A percentile compares a stretch with the other conserved stretches of the same genome.
Conservation (phyloP, 2,888 invertebrate genomes). For the Aporophyla nigra region DNA sequence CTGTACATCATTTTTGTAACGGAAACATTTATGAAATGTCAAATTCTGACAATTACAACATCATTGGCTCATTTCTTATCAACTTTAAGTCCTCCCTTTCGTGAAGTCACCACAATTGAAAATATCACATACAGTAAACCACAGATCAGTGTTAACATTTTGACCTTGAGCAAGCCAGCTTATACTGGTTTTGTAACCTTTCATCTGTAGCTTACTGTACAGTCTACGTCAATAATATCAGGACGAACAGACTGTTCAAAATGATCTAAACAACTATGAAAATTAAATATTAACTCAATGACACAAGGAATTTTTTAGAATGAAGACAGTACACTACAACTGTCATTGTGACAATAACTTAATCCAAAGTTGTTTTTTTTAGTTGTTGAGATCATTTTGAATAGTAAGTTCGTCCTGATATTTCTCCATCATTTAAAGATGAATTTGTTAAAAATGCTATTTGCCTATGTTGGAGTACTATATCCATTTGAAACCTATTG, state of each 20-base stretch:
- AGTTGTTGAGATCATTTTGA: too few species aligned
- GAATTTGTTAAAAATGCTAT: neutral
- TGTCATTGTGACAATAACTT: too few species aligned
- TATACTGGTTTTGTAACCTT: neutral
- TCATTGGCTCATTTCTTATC: neutral
- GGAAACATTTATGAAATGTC: neutral
- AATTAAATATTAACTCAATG: too few species aligned
- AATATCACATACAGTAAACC: neutral
- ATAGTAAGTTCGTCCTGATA: too few species aligned
- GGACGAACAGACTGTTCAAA: too few species aligned
- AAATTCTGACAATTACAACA: neutral
- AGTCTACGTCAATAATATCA: too few species aligned
- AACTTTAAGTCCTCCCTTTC: neutral
- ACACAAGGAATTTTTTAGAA: too few species aligned
- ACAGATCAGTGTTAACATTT: neutral
- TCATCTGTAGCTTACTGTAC: neutral
- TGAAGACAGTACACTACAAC: too few species aligned
- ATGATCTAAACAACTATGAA: too few species aligned
- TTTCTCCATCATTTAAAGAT: neutral
- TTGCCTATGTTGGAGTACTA: neutral
- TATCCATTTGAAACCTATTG: neutral
- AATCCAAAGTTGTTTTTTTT: too few species aligned
- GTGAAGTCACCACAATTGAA: neutral
- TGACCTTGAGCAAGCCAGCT: neutral
- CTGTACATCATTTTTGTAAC: neutral